Evolutionary conservation across 2,113 vertebrate genomes (phyloP), one percentile per base, ranked within the genome.

Genomic region (Odocoileus virginianus): DNA sequence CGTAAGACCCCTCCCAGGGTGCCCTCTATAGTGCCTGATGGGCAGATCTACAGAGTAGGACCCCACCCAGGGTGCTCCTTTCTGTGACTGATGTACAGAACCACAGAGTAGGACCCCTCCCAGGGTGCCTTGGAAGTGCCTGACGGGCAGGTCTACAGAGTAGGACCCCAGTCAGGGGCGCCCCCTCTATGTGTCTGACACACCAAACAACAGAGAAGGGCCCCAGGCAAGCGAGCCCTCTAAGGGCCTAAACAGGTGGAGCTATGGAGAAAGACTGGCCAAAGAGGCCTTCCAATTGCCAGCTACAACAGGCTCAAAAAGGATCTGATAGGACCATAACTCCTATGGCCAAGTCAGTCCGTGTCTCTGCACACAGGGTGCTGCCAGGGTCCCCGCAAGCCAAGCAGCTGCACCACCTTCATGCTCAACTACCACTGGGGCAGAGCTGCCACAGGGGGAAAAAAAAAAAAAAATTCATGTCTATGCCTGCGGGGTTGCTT

Each of bases 161-260:
- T 36, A 67, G 64, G n/a, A 67, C n/a, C 64, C n/a, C 64, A 67
- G 17, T 8, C 17, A 67, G 8, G 33, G 7, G 9, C 16, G 9
- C 9, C n/a, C 8, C 17, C n/a, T 36, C 64, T 67, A 67, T n/a
- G 16, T 19, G 64, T 16, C 64, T n/a, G 3, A n/a, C 2, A n/a
- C 33, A 67, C 64, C 0, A 0, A 67, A 17, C 9, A 21, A 71
- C 64, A 36, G 64, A 71, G 64, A 71, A 71, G n/a, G 21, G 36
- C n/a, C 4, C n/a, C n/a, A 71, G n/a, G 64, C n/a, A 71, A 36
- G 64, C 8, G 17, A 21, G n/a, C n/a, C 1, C 0, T 71, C 36
- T 71, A 71, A 71, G 19, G 21, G n/a, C 64, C n/a, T 36, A 8
- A 71, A 71, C 17, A 71, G n/a, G 9, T 71, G 17, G 17, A 36